phyloP scores from a whole-genome alignment of 2,888 invertebrate species.

The Plagiodera versicolora region DNA sequence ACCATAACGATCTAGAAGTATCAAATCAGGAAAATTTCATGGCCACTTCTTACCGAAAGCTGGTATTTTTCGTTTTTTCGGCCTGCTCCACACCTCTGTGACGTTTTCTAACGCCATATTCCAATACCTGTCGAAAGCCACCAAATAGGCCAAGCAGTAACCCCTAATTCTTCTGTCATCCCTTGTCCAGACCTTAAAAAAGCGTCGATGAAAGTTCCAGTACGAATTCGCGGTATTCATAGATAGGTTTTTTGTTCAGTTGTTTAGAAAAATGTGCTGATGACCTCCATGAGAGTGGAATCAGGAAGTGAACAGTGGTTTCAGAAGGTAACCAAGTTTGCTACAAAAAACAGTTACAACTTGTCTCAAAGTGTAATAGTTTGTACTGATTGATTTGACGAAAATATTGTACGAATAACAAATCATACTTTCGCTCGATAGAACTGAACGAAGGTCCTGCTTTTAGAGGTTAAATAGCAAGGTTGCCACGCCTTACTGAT shows the following conservation, averaged over 20 bases:
- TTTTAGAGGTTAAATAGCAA: slow-evolving; percentile 48
- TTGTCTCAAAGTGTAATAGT: not conserved
- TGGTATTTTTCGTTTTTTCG: slow-evolving; percentile 63
- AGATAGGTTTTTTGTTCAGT: no score
- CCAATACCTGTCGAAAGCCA: slow-evolving; percentile 93
- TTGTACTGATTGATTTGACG: no score
- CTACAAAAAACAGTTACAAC: not conserved
- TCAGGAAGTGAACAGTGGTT: not conserved
- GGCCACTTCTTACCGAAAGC: slow-evolving; percentile 59
- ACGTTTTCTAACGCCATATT: slow-evolving; percentile 85
- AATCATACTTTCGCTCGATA: not conserved
- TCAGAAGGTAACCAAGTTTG: not conserved
- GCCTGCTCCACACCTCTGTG: slow-evolving; percentile 76
- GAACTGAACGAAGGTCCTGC: not conserved
- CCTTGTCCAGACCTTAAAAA: slow-evolving; percentile 71
- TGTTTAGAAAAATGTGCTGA: not conserved
- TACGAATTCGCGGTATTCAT: no score
- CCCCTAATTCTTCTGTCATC: slow-evolving; percentile 74
- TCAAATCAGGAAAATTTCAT: not conserved
- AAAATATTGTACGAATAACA: not conserved
- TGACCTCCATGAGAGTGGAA: not conserved
- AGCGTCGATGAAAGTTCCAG: no score
- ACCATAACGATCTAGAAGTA: no score
- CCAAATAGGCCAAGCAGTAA: slow-evolving; percentile 73
- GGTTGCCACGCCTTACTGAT: slow-evolving; percentile 50